Base-by-base conservation (phyloP, 2,888 invertebrate species). In the Eulithis prunata region DNA sequence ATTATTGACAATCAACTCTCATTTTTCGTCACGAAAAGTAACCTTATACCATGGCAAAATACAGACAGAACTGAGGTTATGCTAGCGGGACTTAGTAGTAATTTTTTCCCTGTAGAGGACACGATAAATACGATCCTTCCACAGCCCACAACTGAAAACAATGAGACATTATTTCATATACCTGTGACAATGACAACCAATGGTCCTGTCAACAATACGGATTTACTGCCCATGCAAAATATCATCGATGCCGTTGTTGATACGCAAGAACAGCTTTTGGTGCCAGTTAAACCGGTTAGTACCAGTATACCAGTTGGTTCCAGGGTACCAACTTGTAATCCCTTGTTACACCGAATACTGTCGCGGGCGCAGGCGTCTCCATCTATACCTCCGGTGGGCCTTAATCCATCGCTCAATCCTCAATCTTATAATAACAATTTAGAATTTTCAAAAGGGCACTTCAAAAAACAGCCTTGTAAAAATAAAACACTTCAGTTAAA, bases 311-410 rank as follows among this genome's bases (percentile, higher is more conserved):
- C 32, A 32, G 32, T 32, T 32, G 6, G 6, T 32, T 4, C 32
- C 32, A 32, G 32, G 0, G 38, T 36, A 13, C 45, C 7, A 11
- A 1, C 12, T 55, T 47, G 4, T 0, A 59, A 59, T 43, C 64
- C 64, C 21, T 32, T 58, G 8, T 54, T 64, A 49, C 13, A 43
- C n/a, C 12, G 49, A 28, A 51, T 59, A 43, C 54, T 64, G 2
- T 4, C 41, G 36, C n/a, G 59, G 10, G 8, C 46, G 28, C 47
- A 38, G 1, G 12, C 52, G 13, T 28, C 51, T 21, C n/a, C 56
- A 28, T 5, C 57, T 13, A 4, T 13, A 8, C 13, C 13, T 2
- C 14, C 47, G 47, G 2, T 7, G 1, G 4, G 32, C 32, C 32
- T 32, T 32, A 32, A 6, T 21, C 21, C 21, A 21, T 21, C 21